Evolutionary conservation across 2,113 vertebrate species (phyloP), one percentile per base, ranked within the genome.

Genomic region (Pampusana beccarii): DNA sequence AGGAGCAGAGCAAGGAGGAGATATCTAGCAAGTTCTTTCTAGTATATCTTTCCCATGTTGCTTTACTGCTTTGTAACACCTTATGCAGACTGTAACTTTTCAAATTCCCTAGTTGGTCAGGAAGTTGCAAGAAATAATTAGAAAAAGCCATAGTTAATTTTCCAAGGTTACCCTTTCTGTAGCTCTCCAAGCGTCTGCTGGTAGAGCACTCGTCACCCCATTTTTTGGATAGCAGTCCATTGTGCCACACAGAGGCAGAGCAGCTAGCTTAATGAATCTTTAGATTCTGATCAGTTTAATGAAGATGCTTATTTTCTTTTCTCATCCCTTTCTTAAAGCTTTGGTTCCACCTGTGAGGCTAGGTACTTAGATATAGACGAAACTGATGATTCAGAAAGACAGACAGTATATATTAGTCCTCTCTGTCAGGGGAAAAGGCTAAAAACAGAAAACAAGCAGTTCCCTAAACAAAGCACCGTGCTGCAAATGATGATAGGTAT

Each of bases 371-470:
- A 14, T 18, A 12, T 1, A 97, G 72, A 79, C 31, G 25, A 38
- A 60, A 50, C 26, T 67, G 80, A 25, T 90, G 81, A 74, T 67
- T 96, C 44, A 85, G 61, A 82, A 86, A 38, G 74, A 56, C 12
- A 64, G 40, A 36, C 25, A 46, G 8, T 66, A 1, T 36, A 8
- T n/a, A 9, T 81, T 51, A 84, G 40, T 66, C 16, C 9, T 44
- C 44, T 16, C 13, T 48, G n/a, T 31, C 25, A 75, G 73, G 21
- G 53, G 31, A 48, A 62, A 84, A 65, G 36, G 53, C 80, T 91
- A 40, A 81, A 91, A 84, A 8, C 64, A 84, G 83, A 80, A 86
- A 80, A 9, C 34, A 46, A 33, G 33, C 29, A 85, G 50, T 61
- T 65, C 65, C 6, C 0, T 31, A 67, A 69, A 48, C 44, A 34